phyloP scores from a whole-genome alignment of 2,797 vertebrate species.

The Balearica regulorum region DNA sequence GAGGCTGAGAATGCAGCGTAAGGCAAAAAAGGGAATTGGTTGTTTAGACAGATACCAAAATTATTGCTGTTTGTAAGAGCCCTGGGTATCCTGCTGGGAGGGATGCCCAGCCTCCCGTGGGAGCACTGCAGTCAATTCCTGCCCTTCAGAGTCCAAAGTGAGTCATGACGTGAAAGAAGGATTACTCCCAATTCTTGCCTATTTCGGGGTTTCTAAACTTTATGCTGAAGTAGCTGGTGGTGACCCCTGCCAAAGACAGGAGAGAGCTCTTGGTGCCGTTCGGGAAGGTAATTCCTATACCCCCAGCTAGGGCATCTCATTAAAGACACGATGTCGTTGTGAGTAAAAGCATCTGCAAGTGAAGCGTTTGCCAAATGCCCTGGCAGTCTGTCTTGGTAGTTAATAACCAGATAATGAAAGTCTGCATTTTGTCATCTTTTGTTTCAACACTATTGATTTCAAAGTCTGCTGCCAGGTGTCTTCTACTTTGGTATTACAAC shows the following conservation, averaged over 20 bases:
- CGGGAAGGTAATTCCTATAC: neutral
- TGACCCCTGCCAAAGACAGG: neutral
- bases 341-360: neutral
- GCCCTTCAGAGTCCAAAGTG: neutral
- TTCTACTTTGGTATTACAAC: neutral
- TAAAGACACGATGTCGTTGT: accelerated
- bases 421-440: neutral
- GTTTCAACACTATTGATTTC: neutral
- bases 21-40: neutral
- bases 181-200: neutral
- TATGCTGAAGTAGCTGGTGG: neutral
- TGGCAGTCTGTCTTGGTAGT: neutral
- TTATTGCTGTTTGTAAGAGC: neutral
- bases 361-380: neutral
- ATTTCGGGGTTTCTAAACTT: neutral
- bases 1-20: neutral
- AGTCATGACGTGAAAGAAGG: neutral
- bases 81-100: neutral
- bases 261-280: neutral
- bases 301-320: neutral
- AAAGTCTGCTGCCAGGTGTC: accelerated
- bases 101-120: neutral
- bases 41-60: neutral
- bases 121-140: neutral
- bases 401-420: neutral